These are phyloP conservation scores for Lagorchestes hirsutus DNA, from an alignment of 2,797 vertebrate genomes.

Conservation along the genomic window DNA sequence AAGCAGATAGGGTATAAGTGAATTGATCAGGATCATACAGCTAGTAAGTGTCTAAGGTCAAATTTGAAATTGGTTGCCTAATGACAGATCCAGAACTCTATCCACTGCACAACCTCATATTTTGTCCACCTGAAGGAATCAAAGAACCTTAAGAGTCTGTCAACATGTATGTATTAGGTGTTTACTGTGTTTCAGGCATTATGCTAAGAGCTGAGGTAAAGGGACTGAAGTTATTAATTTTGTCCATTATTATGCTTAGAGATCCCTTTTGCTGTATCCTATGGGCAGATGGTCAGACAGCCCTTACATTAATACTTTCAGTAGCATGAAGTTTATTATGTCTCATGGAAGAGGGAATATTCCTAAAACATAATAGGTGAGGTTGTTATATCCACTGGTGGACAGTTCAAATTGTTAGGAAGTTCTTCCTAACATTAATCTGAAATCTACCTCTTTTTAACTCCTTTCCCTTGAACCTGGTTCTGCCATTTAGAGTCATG, in stretches of 20 bases:
- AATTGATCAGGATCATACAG: not conserved
- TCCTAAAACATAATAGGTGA: not conserved
- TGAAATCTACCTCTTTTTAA: not conserved
- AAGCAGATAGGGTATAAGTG: not conserved
- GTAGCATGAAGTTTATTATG: not conserved
- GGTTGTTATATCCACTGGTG: accelerated
- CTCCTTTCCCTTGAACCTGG: not conserved
- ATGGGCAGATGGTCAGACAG: not conserved
- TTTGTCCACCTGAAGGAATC: not conserved
- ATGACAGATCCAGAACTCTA: not conserved
- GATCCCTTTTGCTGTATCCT: not conserved
- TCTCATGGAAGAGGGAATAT: not conserved
- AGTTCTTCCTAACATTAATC: slow-evolving; percentile 11
- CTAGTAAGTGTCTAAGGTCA: not conserved
- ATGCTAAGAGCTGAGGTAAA: not conserved
- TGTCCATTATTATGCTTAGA: not conserved
- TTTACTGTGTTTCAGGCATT: not conserved
- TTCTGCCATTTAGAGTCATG: not conserved
- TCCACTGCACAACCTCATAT: not conserved
- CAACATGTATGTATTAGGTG: not conserved
- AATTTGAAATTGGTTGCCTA: not conserved
- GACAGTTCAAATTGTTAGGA: not conserved
- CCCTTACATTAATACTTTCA: not conserved
- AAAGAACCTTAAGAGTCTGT: not conserved
- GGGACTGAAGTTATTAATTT: not conserved